Base-by-base conservation (phyloP, 2,888 invertebrate genomes). In the Mythimna impura region DNA sequence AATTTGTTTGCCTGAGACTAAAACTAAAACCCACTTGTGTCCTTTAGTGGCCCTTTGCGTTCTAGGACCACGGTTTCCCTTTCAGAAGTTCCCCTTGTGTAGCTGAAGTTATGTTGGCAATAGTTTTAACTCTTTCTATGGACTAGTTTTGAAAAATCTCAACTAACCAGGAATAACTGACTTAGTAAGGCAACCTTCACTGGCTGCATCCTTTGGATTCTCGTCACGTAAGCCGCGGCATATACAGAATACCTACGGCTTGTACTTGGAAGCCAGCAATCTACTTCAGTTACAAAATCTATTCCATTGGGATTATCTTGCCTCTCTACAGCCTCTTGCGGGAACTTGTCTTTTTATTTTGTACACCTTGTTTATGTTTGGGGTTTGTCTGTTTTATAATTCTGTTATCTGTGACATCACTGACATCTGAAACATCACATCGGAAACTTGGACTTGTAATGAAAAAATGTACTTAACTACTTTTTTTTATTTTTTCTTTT, bases 261-360 rank as follows among this genome's bases (percentile, higher is more conserved):
- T 60, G 50, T 61, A 50, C 43, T 22, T 54, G n/a, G 20, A 64
- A 66, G 58, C 63, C 36, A 55, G 47, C 57, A 54, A 78, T 69
- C n/a, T 63, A 63, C 30, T 60, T 55, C 36, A 62, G 60, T 54
- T 55, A 30, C 52, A 57, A 66, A 74, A 71, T 65, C 70, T 65
- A 67, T 79, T 64, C 50, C 43, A 12, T 55, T 60, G 36, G 57
- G 65, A 65, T 78, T 62, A 78, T 69, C 55, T 57, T 22, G 7
- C 17, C 22, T 62, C 62, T 43, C 12, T 65, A 10, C 43, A 67
- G 22, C 17, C 10, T 43, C 25, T 40, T 25, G 25, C n/a, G 22
- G 57, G 30, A 57, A n/a, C 14, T 71, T 57, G n/a, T 20, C n/a
- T 40, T 76, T 36, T 57, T 52, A 52, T 76, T 50, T 65, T 40